Evolutionary conservation across 2,888 invertebrate genomes (phyloP).

Genomic region (Chrysina gloriosa): DNA sequence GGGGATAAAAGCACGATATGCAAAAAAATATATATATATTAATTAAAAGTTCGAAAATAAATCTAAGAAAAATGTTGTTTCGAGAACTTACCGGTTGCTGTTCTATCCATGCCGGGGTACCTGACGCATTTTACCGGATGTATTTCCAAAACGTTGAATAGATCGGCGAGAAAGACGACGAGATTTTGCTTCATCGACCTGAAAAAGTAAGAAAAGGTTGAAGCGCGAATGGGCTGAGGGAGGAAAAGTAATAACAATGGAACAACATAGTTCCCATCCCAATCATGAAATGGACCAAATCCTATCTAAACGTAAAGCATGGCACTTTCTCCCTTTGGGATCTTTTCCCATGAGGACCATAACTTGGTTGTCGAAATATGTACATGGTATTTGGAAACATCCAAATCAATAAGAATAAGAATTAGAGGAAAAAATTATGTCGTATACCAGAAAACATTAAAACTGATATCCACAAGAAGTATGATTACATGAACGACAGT

Average conservation of each 20-base stretch:
- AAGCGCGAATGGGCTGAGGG: too few species aligned
- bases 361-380: too few species aligned
- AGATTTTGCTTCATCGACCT: constrained; percentile 93
- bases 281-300: too few species aligned
- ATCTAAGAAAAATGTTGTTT: not conserved
- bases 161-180: constrained; percentile 90
- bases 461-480: not conserved
- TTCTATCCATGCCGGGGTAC: constrained; percentile 78
- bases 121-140: constrained; percentile 90
- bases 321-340: too few species aligned
- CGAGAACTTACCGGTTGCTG: constrained; percentile 62
- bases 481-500: not conserved
- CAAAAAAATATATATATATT: constrained; percentile 43
- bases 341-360: too few species aligned
- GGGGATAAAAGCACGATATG: constrained; percentile 45
- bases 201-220: constrained; percentile 58
- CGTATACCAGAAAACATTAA: not conserved
- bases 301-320: too few species aligned
- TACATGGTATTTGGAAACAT: too few species aligned
- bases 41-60: constrained; percentile 28
- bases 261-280: too few species aligned
- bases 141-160: constrained; percentile 94
- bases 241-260: too few species aligned
- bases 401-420: not conserved
- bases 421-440: not conserved